A percentile compares a stretch with the other conserved stretches of the same genome.
phyloP scores from a whole-genome alignment of 2,797 vertebrate genomes.

The Micromesistius poutassou region DNA sequence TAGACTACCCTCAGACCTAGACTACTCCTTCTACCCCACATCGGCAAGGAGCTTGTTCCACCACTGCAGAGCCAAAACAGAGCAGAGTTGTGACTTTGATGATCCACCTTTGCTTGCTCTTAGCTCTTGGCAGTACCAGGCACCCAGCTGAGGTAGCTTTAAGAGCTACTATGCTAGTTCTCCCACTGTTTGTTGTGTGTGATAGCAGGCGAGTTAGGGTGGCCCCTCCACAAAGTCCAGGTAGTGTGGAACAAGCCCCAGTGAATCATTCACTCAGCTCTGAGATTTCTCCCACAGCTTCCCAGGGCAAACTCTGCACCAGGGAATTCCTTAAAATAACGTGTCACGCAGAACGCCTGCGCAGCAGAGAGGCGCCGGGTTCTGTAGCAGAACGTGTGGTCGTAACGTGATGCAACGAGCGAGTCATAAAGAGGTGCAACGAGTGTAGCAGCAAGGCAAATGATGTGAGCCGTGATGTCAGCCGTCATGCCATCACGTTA shows the following conservation, averaged over 20 bases:
- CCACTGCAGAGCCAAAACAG: too few species aligned
- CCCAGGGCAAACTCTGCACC: not conserved
- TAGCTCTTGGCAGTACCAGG: too few species aligned
- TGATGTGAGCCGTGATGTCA: not conserved
- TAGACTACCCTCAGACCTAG: not conserved
- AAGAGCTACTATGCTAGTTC: not conserved
- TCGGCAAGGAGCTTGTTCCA: too few species aligned
- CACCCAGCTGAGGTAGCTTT: not conserved
- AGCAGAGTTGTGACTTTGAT: too few species aligned
- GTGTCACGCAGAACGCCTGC: not conserved
- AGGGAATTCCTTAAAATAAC: not conserved
- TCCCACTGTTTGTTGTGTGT: not conserved
- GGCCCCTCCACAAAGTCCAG: not conserved
- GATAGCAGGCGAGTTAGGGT: not conserved
- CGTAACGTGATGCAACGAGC: not conserved
- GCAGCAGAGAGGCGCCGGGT: not conserved
- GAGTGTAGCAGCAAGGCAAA: too few species aligned
- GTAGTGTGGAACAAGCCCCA: not conserved
- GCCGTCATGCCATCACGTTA: too few species aligned
- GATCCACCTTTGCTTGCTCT: too few species aligned
- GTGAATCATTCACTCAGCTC: not conserved
- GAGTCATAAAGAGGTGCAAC: not conserved
- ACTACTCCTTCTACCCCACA: too few species aligned
- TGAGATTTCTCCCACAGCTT: not conserved
- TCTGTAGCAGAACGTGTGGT: not conserved